Percentiles rank a stretch among this genome's conserved stretches.
These are phyloP conservation scores for Drosophila differens DNA, from an alignment of 2,888 invertebrate species.

Conservation along the genomic window DNA sequence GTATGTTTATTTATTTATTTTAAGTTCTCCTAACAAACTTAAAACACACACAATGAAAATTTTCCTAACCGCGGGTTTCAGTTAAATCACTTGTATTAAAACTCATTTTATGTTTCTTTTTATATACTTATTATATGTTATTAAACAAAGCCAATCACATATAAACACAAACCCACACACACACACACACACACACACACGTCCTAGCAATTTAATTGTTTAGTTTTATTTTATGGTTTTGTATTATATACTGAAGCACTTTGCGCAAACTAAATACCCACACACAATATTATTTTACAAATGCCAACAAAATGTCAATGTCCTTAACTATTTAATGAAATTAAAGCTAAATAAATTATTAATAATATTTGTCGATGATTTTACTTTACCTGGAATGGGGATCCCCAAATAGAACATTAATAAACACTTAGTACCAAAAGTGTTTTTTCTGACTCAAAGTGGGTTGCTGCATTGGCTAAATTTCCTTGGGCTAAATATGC, in stretches of 20 bases:
- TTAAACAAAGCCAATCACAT: constrained; percentile 49
- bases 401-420: background rate
- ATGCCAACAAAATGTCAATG: constrained; percentile 75
- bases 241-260: constrained; percentile 51
- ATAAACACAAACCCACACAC: constrained; percentile 20
- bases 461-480: background rate
- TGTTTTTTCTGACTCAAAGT: too few relatives aligned
- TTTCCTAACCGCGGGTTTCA: constrained; percentile 67
- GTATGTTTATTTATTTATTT: constrained; percentile 77
- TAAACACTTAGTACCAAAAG: background rate
- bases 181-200: constrained; percentile 43
- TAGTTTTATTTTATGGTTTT: constrained; percentile 61
- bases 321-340: constrained; percentile 80
- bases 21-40: constrained; percentile 68
- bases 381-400: background rate
- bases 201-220: constrained; percentile 80
- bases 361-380: constrained; percentile 35
- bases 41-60: constrained; percentile 36
- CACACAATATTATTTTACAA: constrained; percentile 59
- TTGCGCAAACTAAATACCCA: constrained; percentile 55
- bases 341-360: constrained; percentile 77
- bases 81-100: constrained; percentile 66
- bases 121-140: constrained; percentile 53
- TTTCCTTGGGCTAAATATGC: background rate
- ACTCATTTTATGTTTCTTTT: constrained; percentile 51